These are phyloP conservation scores for Endomychus coccineus DNA, from an alignment of 2,888 invertebrate genomes.

Conservation along the genomic window DNA sequence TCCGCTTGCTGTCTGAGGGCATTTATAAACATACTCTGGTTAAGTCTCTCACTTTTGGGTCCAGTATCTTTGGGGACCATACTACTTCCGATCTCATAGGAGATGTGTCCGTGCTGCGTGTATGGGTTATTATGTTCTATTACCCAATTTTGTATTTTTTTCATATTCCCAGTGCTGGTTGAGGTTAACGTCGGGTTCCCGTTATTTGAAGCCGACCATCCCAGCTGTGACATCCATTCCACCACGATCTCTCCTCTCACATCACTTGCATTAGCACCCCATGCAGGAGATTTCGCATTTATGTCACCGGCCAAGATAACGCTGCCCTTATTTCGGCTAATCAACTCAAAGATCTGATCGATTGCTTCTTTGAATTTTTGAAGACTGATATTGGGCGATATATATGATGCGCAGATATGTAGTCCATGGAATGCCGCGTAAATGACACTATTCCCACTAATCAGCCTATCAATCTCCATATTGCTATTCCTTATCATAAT, in stretches of 20 bases:
- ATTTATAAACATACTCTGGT: no score
- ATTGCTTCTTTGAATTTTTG: constrained; percentile 3
- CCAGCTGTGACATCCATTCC: neutral
- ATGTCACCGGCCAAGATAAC: neutral
- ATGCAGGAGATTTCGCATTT: neutral
- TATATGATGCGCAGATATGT: no score
- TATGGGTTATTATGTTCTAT: neutral
- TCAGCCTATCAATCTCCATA: no score
- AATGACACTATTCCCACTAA: no score
- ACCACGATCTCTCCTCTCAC: constrained; percentile 4
- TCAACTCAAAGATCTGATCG: neutral
- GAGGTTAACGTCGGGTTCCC: neutral
- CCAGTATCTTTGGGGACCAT: no score
- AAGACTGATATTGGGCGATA: neutral
- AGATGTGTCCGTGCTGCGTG: neutral
- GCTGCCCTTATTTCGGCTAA: constrained; percentile 1
- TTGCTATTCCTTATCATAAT: no score
- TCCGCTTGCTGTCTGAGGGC: no score
- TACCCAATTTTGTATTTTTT: neutral
- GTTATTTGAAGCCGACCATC: neutral
- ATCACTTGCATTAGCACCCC: neutral
- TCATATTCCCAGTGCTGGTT: neutral
- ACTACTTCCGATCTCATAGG: neutral
- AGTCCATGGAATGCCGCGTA: no score
- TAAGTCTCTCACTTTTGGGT: no score